Evolutionary conservation across 2,888 invertebrate genomes (phyloP), one percentile per base, ranked within the genome.

Genomic region (Dynastes grantii): DNA sequence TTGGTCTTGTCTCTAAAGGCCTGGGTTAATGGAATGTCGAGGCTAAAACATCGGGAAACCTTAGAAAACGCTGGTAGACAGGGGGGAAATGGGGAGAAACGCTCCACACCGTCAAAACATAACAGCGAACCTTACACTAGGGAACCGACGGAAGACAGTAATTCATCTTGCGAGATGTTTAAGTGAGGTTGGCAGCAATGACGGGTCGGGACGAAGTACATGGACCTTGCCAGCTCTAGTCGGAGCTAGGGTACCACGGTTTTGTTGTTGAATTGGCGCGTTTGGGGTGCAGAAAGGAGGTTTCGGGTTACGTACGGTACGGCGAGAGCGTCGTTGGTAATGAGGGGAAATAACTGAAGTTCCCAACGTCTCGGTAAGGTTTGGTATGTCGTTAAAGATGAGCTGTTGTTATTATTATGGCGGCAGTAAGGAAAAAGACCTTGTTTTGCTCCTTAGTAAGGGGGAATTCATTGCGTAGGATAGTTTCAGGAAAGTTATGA

Each of bases 1-100:
- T 40, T 40, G 65, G 22, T 40, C 40, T 45, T 67, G 65, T 45
- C 45, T 40, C 22, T 16, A 67, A 67, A 45, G 40, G 16, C 40
- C 22, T 22, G 45, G 65, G 65, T 67, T 67, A 67, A 67, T 67
- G 65, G 65, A 67, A 67, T 22, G 65, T 67, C 22, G 22, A 45
- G 8, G 65, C 22, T 16, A 16, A 58, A 9, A 5, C 16, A 8
- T 6, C 2, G 49, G 22, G 55, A 16, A 58, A 22, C 22, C 16
- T 2, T 58, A 16, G 55, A 3, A 8, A 45, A 22, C 22, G 55
- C 6, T n/a, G 22, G 55, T 22, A 16, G 22, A 58, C 2, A 1
- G 55, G 55, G 55, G 2, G 9, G 1, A 4, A 58, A 5, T 16
- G 22, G 9, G 32, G 4, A 37, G 65, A 9, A 16, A n/a, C 40